These are phyloP conservation scores for Sabatieria punctata DNA, from an alignment of 2,888 invertebrate species.

Conservation along the genomic window DNA sequence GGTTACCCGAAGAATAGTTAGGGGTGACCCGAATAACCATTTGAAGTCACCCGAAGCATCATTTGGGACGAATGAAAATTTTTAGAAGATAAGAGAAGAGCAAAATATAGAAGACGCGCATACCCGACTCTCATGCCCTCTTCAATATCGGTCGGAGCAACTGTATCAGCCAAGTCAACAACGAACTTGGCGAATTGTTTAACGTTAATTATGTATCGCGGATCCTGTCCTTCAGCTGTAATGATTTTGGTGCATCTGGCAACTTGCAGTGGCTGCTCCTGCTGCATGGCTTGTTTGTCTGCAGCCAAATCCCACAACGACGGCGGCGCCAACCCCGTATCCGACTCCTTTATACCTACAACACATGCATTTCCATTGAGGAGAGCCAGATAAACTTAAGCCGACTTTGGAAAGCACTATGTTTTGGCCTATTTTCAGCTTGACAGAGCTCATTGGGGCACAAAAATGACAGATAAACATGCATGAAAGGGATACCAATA, in stretches of 20 bases:
- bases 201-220: slow-evolving; percentile 97
- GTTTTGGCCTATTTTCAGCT: too few relatives aligned
- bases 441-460: too few relatives aligned
- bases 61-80: neutral
- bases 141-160: slow-evolving; percentile 96
- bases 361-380: neutral
- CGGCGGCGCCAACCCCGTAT: slow-evolving; percentile 92
- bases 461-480: too few relatives aligned
- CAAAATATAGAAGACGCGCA: slow-evolving; percentile 12
- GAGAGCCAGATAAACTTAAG: neutral
- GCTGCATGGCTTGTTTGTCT: slow-evolving; percentile 92
- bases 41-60: neutral
- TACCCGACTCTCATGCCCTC: slow-evolving; percentile 66
- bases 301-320: slow-evolving; percentile 98
- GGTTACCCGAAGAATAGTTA: too few relatives aligned
- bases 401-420: too few relatives aligned
- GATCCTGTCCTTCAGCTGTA: slow-evolving; percentile 56
- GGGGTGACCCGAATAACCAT: too few relatives aligned
- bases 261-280: slow-evolving; percentile 89
- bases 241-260: slow-evolving; percentile 98
- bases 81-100: too few relatives aligned
- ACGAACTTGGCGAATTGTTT: slow-evolving; percentile 99
- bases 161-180: slow-evolving; percentile 89
- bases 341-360: slow-evolving; percentile 83
- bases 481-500: too few relatives aligned